These are phyloP conservation scores for Pachyrhynchus sulphureomaculatus DNA, from an alignment of 1,140 invertebrate species.

Conservation along the genomic window DNA sequence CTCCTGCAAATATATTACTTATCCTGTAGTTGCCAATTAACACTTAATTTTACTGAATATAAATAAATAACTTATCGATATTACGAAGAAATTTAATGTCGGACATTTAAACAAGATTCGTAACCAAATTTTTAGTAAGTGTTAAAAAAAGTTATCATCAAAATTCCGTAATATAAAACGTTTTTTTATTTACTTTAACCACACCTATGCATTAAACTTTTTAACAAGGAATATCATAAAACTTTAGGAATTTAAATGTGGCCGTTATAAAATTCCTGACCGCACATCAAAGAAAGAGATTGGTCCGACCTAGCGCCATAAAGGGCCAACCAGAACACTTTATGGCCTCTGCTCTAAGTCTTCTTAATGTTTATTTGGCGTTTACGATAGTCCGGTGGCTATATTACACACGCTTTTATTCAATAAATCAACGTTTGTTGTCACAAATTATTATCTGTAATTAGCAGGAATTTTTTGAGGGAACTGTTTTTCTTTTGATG, in stretches of 20 bases:
- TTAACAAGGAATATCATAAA: conserved; percentile 22
- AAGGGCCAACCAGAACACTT: conserved; percentile 49
- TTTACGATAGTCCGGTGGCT: conserved; percentile 47
- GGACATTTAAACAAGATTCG: too few species aligned
- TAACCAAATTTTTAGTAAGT: too few species aligned
- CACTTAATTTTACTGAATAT: too few species aligned
- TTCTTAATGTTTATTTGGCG: conserved; percentile 52
- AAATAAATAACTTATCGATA: too few species aligned
- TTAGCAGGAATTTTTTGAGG: not conserved
- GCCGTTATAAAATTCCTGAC: conserved; percentile 22
- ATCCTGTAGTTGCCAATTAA: too few species aligned
- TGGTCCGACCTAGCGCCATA: conserved; percentile 40
- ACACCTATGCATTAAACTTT: conserved; percentile 20
- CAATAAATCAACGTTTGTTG: conserved; percentile 39
- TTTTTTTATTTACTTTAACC: conserved; percentile 10
- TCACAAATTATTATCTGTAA: conserved; percentile 12
- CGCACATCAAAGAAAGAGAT: conserved; percentile 24
- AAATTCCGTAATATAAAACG: conserved; percentile 4
- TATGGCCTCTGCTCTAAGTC: conserved; percentile 46
- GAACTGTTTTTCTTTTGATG: not conserved
- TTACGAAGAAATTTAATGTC: too few species aligned
- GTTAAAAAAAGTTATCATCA: conserved; percentile 13
- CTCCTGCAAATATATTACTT: too few species aligned
- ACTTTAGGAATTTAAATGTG: conserved; percentile 13
- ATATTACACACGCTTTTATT: conserved; percentile 44